These are phyloP conservation scores for Lasioglossum marginatum DNA, from an alignment of 2,888 invertebrate species.

Conservation along the genomic window DNA sequence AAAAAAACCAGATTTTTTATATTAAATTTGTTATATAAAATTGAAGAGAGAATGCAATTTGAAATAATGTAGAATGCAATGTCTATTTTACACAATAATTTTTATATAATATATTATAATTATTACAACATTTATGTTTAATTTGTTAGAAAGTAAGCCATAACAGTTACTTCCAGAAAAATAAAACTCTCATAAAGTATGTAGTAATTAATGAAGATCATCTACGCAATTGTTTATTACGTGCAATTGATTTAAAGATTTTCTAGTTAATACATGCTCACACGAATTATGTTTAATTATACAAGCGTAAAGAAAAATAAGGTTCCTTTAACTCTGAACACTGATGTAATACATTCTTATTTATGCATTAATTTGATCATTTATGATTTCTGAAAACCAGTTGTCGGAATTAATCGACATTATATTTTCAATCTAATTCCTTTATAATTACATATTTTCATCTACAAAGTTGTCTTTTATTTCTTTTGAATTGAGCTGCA, in stretches of 20 bases:
- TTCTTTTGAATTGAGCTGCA: conserved; percentile 52
- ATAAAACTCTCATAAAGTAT: conserved; percentile 63
- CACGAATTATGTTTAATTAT: conserved; percentile 51
- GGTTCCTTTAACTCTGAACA: conserved; percentile 51
- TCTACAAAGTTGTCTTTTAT: conserved; percentile 59
- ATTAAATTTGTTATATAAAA: conserved; percentile 48
- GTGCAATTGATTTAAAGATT: conserved; percentile 50
- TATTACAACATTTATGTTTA: conserved; percentile 60
- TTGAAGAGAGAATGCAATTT: conserved; percentile 36
- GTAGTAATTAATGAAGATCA: conserved; percentile 53
- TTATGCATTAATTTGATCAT: conserved; percentile 22
- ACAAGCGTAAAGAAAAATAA: conserved; percentile 45
- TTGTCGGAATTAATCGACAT: conserved; percentile 52
- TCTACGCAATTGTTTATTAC: conserved; percentile 52
- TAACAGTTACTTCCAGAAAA: conserved; percentile 55
- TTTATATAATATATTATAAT: conserved; percentile 57
- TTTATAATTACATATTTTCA: conserved; percentile 49
- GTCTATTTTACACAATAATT: conserved; percentile 79
- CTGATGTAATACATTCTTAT: conserved; percentile 24
- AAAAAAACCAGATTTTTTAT: conserved; percentile 33
- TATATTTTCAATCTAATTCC: conserved; percentile 44
- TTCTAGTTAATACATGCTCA: conserved; percentile 55
- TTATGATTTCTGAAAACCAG: conserved; percentile 18
- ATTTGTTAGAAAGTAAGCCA: conserved; percentile 46
- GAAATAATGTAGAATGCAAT: conserved; percentile 75